Percentiles rank a stretch among this genome's conserved stretches.
Conservation (phyloP, 2,113 vertebrate genomes). For the Corynorhinus townsendii region DNA sequence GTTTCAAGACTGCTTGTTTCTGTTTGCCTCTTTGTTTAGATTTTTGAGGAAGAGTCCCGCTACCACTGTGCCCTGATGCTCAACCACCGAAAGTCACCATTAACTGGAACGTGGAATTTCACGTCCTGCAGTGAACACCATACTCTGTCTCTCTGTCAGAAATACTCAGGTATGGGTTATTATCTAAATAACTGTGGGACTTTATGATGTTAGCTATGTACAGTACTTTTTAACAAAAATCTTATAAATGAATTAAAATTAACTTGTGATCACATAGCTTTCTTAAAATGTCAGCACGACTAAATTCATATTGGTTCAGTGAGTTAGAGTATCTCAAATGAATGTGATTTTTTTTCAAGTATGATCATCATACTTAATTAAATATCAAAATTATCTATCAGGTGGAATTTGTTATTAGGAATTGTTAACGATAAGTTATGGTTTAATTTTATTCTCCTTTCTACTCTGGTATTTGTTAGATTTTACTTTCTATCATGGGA, state of each 20-base stretch:
- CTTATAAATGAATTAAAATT: conserved; percentile 8
- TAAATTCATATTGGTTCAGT: conserved; percentile 13
- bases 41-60: conserved; percentile 79
- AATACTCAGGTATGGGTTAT: conserved; percentile 83
- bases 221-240: background rate
- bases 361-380: conserved; percentile 9
- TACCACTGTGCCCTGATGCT: conserved; percentile 87
- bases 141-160: conserved; percentile 87
- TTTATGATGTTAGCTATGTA: background rate
- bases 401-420: background rate
- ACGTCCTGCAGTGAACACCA: conserved; percentile 84
- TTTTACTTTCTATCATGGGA: conserved; percentile 11
- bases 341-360: conserved; percentile 9
- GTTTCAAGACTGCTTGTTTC: background rate
- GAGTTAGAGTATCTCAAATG: background rate
- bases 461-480: background rate
- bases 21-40: conserved; percentile 76
- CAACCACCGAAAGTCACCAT: conserved; percentile 84
- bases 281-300: conserved; percentile 11
- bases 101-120: conserved; percentile 94
- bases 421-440: background rate
- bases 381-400: conserved; percentile 35
- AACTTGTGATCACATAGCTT: background rate
- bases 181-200: background rate
- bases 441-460: conserved; percentile 13